Conservation (phyloP, 1,140 invertebrate genomes). For the Rhyzopertha dominica region DNA sequence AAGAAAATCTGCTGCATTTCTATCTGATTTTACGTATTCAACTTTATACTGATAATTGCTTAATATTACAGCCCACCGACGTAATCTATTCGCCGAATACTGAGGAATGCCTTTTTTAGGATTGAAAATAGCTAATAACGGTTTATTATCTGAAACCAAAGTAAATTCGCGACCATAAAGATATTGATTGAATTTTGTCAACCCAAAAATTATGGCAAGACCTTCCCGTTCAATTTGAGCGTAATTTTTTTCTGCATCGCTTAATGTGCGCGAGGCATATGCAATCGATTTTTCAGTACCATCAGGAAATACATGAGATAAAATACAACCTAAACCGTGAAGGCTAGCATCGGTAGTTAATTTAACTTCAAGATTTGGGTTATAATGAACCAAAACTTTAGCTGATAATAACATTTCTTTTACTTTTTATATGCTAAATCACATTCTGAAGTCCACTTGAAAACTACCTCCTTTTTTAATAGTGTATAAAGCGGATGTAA, state of each 20-base stretch:
- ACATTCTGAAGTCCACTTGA: constrained; percentile 31
- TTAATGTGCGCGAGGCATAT: constrained; percentile 45
- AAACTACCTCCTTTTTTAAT: constrained; percentile 38
- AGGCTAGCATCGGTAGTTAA: constrained; percentile 24
- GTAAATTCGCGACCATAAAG: constrained; percentile 8
- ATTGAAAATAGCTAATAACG: constrained; percentile 8
- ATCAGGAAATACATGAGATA: constrained; percentile 22
- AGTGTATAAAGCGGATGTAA: constrained; percentile 32
- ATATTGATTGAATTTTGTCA: constrained; percentile 9
- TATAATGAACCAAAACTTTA: constrained; percentile 15
- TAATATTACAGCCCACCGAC: constrained; percentile 11
- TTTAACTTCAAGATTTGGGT: constrained; percentile 18
- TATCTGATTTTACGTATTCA: constrained; percentile 11
- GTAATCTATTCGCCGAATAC: constrained; percentile 10
- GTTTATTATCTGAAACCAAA: constrained; percentile 11
- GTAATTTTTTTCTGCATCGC: constrained; percentile 47
- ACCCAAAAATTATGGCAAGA: constrained; percentile 43
- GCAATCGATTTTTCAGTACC: constrained; percentile 43
- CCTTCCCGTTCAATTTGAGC: constrained; percentile 51
- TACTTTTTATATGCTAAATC: constrained; percentile 21
- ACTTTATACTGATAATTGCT: constrained; percentile 11
- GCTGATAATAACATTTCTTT: constrained; percentile 28
- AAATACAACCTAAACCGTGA: constrained; percentile 21
- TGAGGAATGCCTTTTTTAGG: constrained; percentile 9
- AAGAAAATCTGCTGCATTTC: constrained; percentile 1